Evolutionary conservation across 1,140 invertebrate species (phyloP).

Genomic region (Saccostrea echinata): DNA sequence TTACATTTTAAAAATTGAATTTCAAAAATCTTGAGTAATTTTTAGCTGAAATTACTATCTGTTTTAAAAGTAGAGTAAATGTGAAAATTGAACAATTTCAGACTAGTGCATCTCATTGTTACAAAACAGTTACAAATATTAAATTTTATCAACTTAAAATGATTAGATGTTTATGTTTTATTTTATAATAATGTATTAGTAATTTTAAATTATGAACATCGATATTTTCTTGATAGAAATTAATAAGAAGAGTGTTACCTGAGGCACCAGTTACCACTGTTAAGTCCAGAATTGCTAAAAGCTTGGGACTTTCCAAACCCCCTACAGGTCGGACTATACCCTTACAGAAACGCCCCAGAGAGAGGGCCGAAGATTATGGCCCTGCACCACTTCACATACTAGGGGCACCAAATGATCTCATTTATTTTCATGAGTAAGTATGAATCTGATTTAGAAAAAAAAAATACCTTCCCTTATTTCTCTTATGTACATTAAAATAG

Average conservation of each 20-base stretch:
- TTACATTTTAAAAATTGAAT: no score
- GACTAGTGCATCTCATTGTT: no score
- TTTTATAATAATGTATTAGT: no score
- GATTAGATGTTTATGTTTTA: neutral
- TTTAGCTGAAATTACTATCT: no score
- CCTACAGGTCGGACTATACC: slow-evolving; percentile 75
- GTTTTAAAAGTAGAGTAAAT: no score
- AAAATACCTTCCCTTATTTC: no score
- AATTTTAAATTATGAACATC: no score
- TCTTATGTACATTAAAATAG: no score
- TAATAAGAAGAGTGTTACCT: slow-evolving; percentile 36
- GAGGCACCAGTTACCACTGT: slow-evolving; percentile 67
- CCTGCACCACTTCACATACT: slow-evolving; percentile 82
- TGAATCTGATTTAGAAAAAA: neutral
- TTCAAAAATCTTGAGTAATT: no score
- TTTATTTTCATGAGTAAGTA: slow-evolving; percentile 76
- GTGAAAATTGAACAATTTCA: no score
- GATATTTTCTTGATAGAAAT: neutral
- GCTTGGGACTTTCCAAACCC: slow-evolving; percentile 78
- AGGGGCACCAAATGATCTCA: slow-evolving; percentile 84
- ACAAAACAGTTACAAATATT: no score
- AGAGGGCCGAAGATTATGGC: slow-evolving; percentile 62
- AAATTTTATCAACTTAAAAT: no score
- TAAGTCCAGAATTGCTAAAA: slow-evolving; percentile 78
- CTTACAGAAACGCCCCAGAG: slow-evolving; percentile 76